A percentile compares a stretch with the other conserved stretches of the same genome.
phyloP scores from a whole-genome alignment of 2,113 vertebrate genomes.

The Mus pahari region DNA sequence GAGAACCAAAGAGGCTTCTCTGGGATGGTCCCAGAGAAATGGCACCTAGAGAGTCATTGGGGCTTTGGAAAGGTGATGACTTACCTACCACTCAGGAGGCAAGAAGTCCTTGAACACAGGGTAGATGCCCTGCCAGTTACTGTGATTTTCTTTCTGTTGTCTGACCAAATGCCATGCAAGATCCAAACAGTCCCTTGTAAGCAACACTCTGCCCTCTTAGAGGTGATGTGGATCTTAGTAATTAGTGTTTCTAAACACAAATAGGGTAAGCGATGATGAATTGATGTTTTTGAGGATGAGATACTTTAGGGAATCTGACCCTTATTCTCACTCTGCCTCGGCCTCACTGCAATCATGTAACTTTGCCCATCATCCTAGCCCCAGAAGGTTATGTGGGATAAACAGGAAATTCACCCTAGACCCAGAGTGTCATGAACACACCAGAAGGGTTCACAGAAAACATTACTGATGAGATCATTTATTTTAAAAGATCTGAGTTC shows the following conservation, averaged over 20 bases:
- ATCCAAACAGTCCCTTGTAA: slow-evolving; percentile 4
- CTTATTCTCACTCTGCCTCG: not conserved
- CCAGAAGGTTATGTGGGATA: slow-evolving; percentile 8
- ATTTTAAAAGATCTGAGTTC: not conserved
- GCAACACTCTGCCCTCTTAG: not conserved
- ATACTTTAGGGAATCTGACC: not conserved
- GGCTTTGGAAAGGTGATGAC: not conserved
- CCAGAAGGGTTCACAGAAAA: not conserved
- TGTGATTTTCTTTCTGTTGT: not conserved
- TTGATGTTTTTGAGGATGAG: not conserved
- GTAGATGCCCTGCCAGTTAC: not conserved
- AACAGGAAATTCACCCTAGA: slow-evolving; percentile 13
- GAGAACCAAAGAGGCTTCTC: not conserved
- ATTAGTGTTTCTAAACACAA: slow-evolving; percentile 2
- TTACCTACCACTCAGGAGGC: not conserved
- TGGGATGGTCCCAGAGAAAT: not conserved
- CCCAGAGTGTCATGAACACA: not conserved
- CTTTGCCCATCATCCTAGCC: not conserved
- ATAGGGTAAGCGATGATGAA: not conserved
- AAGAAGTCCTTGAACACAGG: not conserved
- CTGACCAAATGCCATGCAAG: not conserved
- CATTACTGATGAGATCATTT: not conserved
- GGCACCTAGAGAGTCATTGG: not conserved
- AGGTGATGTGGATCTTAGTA: not conserved
- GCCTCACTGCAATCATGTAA: not conserved